Evolutionary conservation across 2,113 vertebrate genomes (phyloP).

Genomic region (Hemichromis elongatus): DNA sequence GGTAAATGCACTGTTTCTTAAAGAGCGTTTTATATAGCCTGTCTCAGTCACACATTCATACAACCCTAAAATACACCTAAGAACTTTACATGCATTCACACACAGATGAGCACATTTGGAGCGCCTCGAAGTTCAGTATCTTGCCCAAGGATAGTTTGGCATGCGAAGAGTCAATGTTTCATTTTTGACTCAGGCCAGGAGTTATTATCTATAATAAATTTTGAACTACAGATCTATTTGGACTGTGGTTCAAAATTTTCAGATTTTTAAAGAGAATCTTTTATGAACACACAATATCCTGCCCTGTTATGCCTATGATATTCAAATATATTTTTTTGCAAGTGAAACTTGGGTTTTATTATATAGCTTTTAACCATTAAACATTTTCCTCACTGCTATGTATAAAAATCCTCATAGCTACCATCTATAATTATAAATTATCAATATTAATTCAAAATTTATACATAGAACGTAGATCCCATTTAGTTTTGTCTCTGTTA

Average conservation of each 20-base stretch:
- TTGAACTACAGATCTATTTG: background rate
- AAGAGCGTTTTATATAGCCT: background rate
- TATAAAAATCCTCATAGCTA: background rate
- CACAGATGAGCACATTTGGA: background rate
- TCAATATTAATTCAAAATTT: background rate
- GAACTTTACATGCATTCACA: background rate
- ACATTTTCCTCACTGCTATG: background rate
- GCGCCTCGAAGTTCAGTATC: background rate
- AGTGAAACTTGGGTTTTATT: background rate
- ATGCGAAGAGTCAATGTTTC: background rate
- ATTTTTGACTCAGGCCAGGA: background rate
- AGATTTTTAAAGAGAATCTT: background rate
- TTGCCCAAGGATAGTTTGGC: background rate
- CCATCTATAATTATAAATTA: background rate
- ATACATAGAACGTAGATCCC: background rate
- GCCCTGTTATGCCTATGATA: background rate
- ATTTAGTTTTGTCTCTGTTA: background rate
- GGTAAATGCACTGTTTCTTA: background rate
- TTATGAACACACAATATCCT: background rate
- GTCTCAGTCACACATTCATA: background rate
- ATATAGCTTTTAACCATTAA: background rate
- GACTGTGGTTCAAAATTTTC: background rate
- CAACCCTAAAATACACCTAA: background rate
- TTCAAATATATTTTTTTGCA: background rate
- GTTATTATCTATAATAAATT: background rate